Evolutionary conservation across 2,888 invertebrate genomes (phyloP), one percentile per base, ranked within the genome.

Genomic region (Trissoscelio sp.): DNA sequence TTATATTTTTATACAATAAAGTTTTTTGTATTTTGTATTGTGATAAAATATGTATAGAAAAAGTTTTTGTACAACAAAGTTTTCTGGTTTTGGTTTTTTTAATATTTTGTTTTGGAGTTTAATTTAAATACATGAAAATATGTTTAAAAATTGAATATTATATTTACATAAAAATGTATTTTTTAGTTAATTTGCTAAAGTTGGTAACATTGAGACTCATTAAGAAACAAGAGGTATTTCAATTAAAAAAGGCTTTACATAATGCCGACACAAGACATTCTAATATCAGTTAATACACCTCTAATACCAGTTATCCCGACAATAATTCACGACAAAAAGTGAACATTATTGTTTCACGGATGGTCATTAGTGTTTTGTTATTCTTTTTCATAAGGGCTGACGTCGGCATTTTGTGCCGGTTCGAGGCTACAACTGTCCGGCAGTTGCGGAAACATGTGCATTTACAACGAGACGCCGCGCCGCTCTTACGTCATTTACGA

Each of bases 391-490:
- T 11, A 44, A 77, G 62, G 55, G 46, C 69, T 62, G 77, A 62
- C 62, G 55, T 75, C 46, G 64, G 39, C 37, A 39, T 11, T 62
- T 39, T 60, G 48, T 57, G 57, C 44, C 24, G 11, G 28, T 37
- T 80, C 72, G 75, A 81, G 81, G 81, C 39, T 72, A 72, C 64
- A 37, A 28, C 14, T 70, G 62, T 70, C 31, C 62, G 42, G 57
- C 51, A 60, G 14, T 64, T 22, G 64, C 70, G 78, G 57, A 80
- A 80, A 80, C 55, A 60, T 55, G 39, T 70, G 74, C 67, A 74
- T 58, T 34, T 22, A 53, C 60, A 58, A 46, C 39, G n/a, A 24
- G 37, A 77, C 69, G 34, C 3, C 34, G 11, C 34, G 11, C 44
- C 42, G 42, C 57, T 28, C 70, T 78, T 78, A 78, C 78, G 69